Conservation (phyloP, 1,140 invertebrate genomes). For the Nasonia longicornis region DNA sequence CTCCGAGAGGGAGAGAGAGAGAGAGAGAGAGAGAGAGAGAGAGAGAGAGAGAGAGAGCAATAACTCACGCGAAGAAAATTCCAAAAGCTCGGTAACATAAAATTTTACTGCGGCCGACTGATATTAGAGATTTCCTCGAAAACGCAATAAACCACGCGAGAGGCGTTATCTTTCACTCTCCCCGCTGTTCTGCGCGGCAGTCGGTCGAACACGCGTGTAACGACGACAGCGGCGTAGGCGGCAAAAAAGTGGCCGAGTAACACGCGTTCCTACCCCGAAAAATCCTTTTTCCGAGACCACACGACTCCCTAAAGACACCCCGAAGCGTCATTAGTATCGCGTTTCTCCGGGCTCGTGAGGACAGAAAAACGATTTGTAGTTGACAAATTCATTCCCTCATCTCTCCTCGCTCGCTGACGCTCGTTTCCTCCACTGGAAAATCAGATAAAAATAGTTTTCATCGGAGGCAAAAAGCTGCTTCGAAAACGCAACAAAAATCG, state of each 20-base stretch:
- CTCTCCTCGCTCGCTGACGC: background rate
- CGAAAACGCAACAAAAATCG: conserved; percentile 6
- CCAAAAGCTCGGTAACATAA: conserved; percentile 22
- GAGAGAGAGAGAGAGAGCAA: background rate
- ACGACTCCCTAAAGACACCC: conserved; percentile 25
- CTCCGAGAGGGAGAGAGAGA: background rate
- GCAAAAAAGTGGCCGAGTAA: background rate
- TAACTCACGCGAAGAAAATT: background rate
- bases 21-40: background rate
- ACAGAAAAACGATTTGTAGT: conserved; percentile 42
- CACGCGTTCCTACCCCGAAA: conserved; percentile 11
- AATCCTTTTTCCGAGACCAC: conserved; percentile 34
- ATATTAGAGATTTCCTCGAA: conserved; percentile 34
- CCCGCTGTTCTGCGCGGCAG: background rate
- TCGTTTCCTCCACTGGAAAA: too few relatives aligned
- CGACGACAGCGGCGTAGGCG: background rate
- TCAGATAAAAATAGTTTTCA: background rate
- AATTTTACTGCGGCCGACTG: conserved; percentile 18
- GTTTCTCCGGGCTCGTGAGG: conserved; percentile 18
- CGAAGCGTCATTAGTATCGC: conserved; percentile 40
- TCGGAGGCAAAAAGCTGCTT: background rate
- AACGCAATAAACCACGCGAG: conserved; percentile 25
- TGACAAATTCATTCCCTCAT: conserved; percentile 37
- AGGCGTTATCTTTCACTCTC: conserved; percentile 34
- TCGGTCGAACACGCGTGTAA: background rate